Evolutionary conservation across 2,797 vertebrate genomes (phyloP), one percentile per base, ranked within the genome.

Genomic region (Carcharodon carcharias): DNA sequence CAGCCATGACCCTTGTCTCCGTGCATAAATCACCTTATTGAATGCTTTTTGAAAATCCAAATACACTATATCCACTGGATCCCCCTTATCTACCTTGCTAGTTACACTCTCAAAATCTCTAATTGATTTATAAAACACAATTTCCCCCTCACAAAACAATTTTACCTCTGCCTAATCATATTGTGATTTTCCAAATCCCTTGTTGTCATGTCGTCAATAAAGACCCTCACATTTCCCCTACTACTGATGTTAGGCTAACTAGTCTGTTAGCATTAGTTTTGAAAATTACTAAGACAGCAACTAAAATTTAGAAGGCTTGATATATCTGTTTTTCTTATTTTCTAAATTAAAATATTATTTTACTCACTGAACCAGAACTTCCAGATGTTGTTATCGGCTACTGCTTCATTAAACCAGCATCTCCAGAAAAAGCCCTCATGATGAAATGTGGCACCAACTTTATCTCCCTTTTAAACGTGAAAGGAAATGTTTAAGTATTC

Each of bases 361-460:
- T 95, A 98, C 99, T 99, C 98, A 99, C 99, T 99, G 95, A 99
- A 98, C 99, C 99, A 99, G 97, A 99, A 98, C 96, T 98, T 98
- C 98, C 98, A 98, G 96, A 98, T 97, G 97, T 97, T 97, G 23
- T 98, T 97, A 9, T 98, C 98, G 16, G 96, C 97, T 54, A 96
- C 89, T 73, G 97, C 96, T 31, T 98, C 98, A 96, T 89, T 97
- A 97, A 98, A 99, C 96, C 98, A 98, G 96, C 99, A 99, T 96
- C 97, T 98, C 99, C 99, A 99, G 98, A 99, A 99, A 97, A 99
- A 99, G 1, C 99, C 99, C 97, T 99, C 99, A 56, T 99, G 99
- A 96, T 99, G 98, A 93, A 98, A 98, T 96, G 97, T 98, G 0
- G 87, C 95, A 69, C 96, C 96, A n/a, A 11, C 26, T 5, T 4